Conservation (phyloP, 2,797 vertebrate genomes). For the Babyrousa celebensis region DNA sequence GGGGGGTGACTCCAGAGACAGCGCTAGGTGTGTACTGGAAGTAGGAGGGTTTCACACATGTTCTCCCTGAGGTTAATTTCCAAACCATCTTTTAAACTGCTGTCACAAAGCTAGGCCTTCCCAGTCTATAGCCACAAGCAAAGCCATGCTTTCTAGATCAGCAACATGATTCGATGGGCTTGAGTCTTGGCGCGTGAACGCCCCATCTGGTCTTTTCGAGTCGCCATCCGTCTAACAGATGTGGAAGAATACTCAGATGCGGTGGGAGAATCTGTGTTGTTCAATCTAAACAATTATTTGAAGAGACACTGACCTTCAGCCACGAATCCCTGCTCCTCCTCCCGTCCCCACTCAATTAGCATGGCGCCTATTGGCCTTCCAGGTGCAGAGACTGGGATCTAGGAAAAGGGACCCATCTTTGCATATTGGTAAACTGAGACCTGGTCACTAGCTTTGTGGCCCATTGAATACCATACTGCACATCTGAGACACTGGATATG, state of each 20-base stretch:
- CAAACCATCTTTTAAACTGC: slow-evolving; percentile 62
- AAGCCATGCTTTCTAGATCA: slow-evolving; percentile 78
- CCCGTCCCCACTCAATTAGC: slow-evolving; percentile 32
- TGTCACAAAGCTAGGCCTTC: slow-evolving; percentile 76
- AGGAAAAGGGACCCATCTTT: background rate
- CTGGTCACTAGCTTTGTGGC: slow-evolving; percentile 1
- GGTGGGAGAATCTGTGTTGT: slow-evolving; percentile 84
- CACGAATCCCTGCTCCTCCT: slow-evolving; percentile 61
- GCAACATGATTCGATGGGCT: slow-evolving; percentile 1
- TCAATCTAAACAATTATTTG: slow-evolving; percentile 87
- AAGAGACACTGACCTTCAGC: slow-evolving; percentile 85
- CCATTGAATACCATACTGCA: background rate
- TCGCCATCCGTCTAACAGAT: slow-evolving; percentile 75
- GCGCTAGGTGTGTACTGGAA: slow-evolving; percentile 17
- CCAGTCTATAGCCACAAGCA: slow-evolving; percentile 72
- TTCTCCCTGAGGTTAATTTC: slow-evolving; percentile 70
- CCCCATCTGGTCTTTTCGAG: slow-evolving; percentile 70
- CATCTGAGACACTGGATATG: background rate
- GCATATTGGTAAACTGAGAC: background rate
- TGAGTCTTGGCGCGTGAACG: slow-evolving; percentile 42
- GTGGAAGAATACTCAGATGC: slow-evolving; percentile 85
- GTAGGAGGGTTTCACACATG: slow-evolving; percentile 19
- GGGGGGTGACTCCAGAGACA: background rate
- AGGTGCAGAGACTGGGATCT: background rate
- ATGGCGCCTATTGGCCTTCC: background rate